Evolutionary conservation across 2,113 vertebrate species (phyloP).

Genomic region (Hucho hucho): DNA sequence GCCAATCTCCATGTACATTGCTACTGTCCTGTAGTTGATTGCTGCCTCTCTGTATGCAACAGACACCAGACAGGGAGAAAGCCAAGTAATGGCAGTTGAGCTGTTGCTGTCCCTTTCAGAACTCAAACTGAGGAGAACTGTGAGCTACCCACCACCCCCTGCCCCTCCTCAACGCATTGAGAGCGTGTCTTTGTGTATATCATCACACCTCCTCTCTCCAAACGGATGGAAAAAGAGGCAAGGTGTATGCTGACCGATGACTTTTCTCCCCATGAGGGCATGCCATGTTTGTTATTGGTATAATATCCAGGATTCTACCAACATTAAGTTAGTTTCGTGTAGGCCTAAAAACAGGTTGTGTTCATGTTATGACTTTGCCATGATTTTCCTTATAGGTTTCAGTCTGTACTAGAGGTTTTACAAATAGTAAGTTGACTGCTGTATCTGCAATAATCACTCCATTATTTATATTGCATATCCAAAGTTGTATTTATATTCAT

Average conservation of each 20-base stretch:
- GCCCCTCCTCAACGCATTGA: neutral
- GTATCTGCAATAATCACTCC: neutral
- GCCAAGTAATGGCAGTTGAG: neutral
- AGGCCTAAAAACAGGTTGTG: neutral
- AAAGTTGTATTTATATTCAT: neutral
- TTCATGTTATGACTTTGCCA: neutral
- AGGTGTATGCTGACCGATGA: neutral
- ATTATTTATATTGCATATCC: neutral
- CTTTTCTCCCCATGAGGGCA: conserved; percentile 38
- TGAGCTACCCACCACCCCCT: neutral
- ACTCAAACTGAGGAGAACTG: conserved; percentile 4
- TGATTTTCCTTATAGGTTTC: neutral
- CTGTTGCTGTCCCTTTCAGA: neutral
- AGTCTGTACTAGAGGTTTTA: neutral
- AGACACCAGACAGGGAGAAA: neutral
- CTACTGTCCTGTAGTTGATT: conserved; percentile 67
- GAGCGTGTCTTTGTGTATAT: conserved; percentile 24
- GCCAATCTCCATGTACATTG: conserved; percentile 83
- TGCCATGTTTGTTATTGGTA: conserved; percentile 55
- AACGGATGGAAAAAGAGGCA: conserved; percentile 6
- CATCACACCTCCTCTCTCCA: conserved; percentile 41
- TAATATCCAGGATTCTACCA: neutral
- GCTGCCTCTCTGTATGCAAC: neutral
- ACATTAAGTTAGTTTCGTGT: conserved; percentile 22
- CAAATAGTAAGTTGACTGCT: neutral